Conservation (phyloP, 2,888 invertebrate species). For the Eupithecia insigniata region DNA sequence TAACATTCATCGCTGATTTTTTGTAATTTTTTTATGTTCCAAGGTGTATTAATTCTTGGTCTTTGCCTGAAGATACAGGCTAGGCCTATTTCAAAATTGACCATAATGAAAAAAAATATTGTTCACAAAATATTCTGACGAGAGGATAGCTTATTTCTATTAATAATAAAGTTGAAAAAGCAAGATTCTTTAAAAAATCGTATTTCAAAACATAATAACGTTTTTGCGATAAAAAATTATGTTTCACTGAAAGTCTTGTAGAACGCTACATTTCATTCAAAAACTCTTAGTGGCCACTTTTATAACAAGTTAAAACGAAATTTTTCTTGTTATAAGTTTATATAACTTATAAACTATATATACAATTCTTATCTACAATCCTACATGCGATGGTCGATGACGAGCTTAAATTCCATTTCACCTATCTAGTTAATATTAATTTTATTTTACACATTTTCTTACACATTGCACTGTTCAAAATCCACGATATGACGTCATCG, state of each 20-base stretch:
- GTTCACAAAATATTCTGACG: neutral
- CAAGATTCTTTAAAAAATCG: neutral
- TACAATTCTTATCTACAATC: constrained; percentile 74
- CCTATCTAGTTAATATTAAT: constrained; percentile 73
- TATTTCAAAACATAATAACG: neutral
- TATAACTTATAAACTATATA: constrained; percentile 74
- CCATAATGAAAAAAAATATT: neutral
- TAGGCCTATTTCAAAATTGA: neutral
- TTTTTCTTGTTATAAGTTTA: constrained; percentile 25
- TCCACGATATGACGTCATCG: constrained; percentile 73
- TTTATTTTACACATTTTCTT: constrained; percentile 75
- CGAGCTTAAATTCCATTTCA: constrained; percentile 78
- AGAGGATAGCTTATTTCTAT: neutral
- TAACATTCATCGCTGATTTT: neutral
- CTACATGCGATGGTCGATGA: constrained; percentile 77
- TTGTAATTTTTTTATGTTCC: too few relatives aligned
- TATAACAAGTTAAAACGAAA: constrained; percentile 23
- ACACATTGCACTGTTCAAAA: constrained; percentile 79
- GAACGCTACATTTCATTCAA: constrained; percentile 11
- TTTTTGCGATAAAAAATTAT: neutral
- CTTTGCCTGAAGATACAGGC: neutral
- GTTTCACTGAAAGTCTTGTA: neutral
- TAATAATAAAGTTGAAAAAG: neutral
- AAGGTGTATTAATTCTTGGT: neutral
- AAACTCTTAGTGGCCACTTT: constrained; percentile 22